These are phyloP conservation scores for Coregonus ussuriensis DNA, from an alignment of 2,797 vertebrate species.

Conservation along the genomic window DNA sequence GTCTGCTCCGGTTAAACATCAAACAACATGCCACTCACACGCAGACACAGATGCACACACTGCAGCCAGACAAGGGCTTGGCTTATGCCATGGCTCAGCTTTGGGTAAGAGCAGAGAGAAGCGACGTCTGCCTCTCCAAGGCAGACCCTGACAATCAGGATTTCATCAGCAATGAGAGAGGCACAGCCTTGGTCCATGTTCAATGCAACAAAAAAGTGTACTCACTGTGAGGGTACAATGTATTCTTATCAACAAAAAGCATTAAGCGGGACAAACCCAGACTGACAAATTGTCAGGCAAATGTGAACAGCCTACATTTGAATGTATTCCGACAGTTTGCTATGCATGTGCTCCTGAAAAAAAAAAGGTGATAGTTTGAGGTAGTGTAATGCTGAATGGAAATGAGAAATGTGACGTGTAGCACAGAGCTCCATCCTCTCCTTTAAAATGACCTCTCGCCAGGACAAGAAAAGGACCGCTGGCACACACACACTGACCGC, in stretches of 20 bases:
- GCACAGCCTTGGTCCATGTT: not conserved
- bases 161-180: not conserved
- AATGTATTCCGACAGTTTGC: no score
- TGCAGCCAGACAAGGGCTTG: not conserved
- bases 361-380: no score
- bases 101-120: not conserved
- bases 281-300: no score
- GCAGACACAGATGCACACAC: not conserved
- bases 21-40: conserved; percentile 2
- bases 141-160: not conserved
- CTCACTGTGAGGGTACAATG: not conserved
- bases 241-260: not conserved
- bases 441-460: conserved; percentile 7
- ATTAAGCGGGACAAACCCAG: no score
- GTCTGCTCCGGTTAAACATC: conserved; percentile 23
- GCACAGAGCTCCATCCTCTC: not conserved
- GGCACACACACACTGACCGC: conserved; percentile 24
- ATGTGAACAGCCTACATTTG: no score
- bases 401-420: no score
- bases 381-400: no score
- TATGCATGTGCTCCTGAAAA: no score
- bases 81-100: not conserved
- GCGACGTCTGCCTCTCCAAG: not conserved
- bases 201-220: not conserved
- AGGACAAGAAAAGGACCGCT: conserved; percentile 8